phyloP scores from a whole-genome alignment of 2,113 vertebrate genomes.

The Notothenia coriiceps region DNA sequence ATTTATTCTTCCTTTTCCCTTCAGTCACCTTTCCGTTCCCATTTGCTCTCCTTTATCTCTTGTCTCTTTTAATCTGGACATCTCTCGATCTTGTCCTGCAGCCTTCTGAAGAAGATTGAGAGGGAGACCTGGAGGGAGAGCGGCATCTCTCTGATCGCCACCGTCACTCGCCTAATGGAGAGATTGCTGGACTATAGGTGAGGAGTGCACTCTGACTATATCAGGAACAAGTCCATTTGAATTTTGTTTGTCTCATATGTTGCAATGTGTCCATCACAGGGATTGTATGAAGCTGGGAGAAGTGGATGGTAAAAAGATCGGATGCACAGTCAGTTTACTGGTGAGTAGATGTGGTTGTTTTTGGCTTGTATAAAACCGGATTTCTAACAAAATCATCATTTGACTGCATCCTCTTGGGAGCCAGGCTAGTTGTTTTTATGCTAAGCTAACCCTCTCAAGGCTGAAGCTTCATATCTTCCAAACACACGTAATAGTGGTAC shows the following conservation, averaged over 20 bases:
- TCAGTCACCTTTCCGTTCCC: not conserved
- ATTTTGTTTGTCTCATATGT: not conserved
- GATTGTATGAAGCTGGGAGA: conserved; percentile 99
- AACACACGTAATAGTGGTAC: not conserved
- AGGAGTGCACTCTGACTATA: not conserved
- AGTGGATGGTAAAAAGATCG: conserved; percentile 98
- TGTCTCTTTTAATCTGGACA: conserved; percentile 34
- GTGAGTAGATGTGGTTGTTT: conserved; percentile 81
- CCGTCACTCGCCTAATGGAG: conserved; percentile 98
- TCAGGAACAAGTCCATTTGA: not conserved
- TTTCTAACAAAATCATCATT: too few relatives aligned
- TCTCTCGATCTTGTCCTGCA: conserved; percentile 75
- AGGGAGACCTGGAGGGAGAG: conserved; percentile 99
- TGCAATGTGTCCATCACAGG: conserved; percentile 78
- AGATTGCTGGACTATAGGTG: conserved; percentile 97
- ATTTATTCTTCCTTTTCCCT: conserved; percentile 28
- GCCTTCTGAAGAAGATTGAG: conserved; percentile 98
- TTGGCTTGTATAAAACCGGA: not conserved
- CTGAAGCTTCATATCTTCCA: too few relatives aligned
- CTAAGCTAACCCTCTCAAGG: not conserved
- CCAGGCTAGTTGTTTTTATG: not conserved
- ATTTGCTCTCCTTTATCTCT: not conserved
- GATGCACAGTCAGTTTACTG: conserved; percentile 97
- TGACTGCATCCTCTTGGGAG: not conserved
- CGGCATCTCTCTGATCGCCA: conserved; percentile 96